Evolutionary conservation across 2,797 vertebrate genomes (phyloP).

Genomic region (Mormyrus proboscirostris): DNA sequence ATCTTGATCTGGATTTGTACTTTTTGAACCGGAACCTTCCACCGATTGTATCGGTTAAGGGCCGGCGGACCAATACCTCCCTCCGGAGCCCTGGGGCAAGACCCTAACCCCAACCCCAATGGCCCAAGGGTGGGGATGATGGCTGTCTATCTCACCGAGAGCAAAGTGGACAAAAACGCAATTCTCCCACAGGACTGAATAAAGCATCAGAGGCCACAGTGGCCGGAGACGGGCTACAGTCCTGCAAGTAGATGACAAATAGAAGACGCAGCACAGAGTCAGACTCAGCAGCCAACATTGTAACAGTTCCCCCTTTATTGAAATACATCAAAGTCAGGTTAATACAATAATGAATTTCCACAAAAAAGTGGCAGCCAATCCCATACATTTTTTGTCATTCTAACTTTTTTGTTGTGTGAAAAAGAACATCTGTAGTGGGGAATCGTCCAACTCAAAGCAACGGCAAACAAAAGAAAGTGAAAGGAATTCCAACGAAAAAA

Average conservation of each 20-base stretch:
- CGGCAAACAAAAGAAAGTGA: constrained; percentile 17
- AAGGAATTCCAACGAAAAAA: constrained; percentile 32
- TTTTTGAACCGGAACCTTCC: not conserved
- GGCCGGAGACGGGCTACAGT: not conserved
- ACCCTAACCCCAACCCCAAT: not conserved
- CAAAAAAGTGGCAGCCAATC: constrained; percentile 73
- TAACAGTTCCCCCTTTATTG: constrained; percentile 95
- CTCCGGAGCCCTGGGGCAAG: not conserved
- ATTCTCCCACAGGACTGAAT: not conserved
- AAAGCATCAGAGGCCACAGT: not conserved
- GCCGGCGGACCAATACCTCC: not conserved
- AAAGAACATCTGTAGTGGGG: constrained; percentile 84
- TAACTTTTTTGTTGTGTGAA: constrained; percentile 85
- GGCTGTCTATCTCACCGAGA: not conserved
- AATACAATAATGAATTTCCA: constrained; percentile 83
- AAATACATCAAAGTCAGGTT: constrained; percentile 92
- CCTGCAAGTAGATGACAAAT: too few relatives aligned
- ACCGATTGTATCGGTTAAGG: not conserved
- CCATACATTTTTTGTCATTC: constrained; percentile 71
- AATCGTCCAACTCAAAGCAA: constrained; percentile 64
- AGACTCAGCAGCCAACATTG: constrained; percentile 44
- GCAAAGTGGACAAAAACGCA: not conserved
- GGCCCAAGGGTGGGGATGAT: not conserved
- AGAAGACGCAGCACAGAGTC: constrained; percentile 37
- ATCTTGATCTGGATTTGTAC: not conserved